Evolutionary conservation across 2,113 vertebrate genomes (phyloP).

Genomic region (Python bivittatus): DNA sequence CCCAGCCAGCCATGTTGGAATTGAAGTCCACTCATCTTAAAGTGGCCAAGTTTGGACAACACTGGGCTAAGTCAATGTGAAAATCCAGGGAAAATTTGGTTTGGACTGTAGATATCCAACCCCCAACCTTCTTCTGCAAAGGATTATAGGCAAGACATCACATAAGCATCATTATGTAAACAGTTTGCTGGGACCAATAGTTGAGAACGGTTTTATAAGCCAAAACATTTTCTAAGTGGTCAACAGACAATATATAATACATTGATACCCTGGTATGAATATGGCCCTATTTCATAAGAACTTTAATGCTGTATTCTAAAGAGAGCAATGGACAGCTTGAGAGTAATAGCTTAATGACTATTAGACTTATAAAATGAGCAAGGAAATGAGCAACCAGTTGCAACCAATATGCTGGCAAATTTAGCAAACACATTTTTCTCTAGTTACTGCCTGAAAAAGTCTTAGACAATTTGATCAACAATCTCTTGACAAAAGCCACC

Average conservation of each 20-base stretch:
- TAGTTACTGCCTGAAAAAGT: background rate
- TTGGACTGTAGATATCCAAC: background rate
- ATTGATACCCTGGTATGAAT: background rate
- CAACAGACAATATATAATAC: background rate
- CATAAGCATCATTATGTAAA: background rate
- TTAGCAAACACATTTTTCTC: background rate
- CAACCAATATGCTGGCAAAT: background rate
- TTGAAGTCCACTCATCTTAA: no score
- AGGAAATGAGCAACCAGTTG: background rate
- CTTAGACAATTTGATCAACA: background rate
- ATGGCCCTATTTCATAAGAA: background rate
- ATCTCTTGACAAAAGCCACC: conserved; percentile 2
- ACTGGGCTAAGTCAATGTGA: background rate
- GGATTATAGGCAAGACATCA: background rate
- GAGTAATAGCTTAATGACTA: background rate
- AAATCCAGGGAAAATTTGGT: background rate
- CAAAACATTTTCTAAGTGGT: background rate
- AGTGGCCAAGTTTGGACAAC: no score
- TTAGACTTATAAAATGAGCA: background rate
- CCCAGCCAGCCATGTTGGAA: no score
- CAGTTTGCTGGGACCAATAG: background rate
- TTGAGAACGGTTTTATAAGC: background rate
- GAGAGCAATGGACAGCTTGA: background rate
- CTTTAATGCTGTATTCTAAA: background rate
- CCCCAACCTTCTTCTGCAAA: background rate